Conservation (phyloP, 2,113 vertebrate species). For the Halcyon senegalensis region DNA sequence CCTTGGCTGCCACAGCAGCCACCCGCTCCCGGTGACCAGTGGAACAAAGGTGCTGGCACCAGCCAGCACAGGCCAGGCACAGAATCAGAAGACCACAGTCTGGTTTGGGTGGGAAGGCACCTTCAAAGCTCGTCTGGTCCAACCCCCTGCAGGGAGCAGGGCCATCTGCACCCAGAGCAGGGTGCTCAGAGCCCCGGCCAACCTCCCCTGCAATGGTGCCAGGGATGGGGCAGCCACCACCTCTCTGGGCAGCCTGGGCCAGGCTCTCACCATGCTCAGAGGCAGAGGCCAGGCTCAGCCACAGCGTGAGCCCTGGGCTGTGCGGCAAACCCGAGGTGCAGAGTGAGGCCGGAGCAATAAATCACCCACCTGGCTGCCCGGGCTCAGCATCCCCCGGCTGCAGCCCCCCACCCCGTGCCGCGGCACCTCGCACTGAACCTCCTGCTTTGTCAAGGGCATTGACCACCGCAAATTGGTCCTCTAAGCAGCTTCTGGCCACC, state of each 20-base stretch:
- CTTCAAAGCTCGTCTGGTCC: neutral
- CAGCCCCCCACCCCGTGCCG: neutral
- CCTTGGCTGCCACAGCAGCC: accelerated
- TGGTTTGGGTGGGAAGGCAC: neutral
- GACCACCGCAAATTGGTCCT: constrained; percentile 40
- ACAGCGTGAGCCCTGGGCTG: accelerated
- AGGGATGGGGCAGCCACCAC: neutral
- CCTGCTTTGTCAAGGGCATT: constrained; percentile 36
- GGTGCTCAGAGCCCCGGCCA: neutral
- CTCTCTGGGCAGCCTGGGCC: neutral
- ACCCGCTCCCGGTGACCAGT: accelerated
- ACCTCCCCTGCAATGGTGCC: too few species aligned
- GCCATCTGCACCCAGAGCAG: too few species aligned
- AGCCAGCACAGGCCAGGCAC: neutral
- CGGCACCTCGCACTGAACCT: neutral
- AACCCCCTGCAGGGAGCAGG: accelerated
- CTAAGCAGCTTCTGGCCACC: constrained; percentile 36
- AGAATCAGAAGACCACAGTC: neutral
- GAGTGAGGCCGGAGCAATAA: accelerated
- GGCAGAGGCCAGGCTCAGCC: neutral
- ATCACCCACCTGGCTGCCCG: neutral
- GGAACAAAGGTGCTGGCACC: neutral
- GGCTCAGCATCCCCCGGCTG: accelerated
- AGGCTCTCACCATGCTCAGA: neutral
- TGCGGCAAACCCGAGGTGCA: accelerated